These are phyloP conservation scores for Eira barbara DNA, from an alignment of 2,113 vertebrate species.

Conservation along the genomic window DNA sequence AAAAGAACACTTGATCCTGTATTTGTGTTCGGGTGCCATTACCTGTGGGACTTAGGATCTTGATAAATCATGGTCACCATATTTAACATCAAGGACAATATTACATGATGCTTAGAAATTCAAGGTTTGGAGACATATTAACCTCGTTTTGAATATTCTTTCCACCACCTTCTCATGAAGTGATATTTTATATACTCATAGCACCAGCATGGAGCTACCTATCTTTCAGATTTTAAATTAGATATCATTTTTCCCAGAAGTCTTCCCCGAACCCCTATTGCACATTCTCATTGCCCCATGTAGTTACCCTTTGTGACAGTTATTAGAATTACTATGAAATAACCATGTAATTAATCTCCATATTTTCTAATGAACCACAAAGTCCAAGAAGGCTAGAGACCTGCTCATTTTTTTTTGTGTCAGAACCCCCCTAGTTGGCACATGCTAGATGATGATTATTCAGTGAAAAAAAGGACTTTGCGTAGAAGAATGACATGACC, in stretches of 20 bases:
- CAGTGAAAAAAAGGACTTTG: not conserved
- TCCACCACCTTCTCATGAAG: not conserved
- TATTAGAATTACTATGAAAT: not conserved
- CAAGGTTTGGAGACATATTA: not conserved
- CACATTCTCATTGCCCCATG: not conserved
- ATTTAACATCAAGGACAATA: not conserved
- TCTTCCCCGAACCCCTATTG: not conserved
- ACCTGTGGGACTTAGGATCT: not conserved
- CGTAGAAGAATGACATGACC: not conserved
- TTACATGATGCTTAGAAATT: not conserved
- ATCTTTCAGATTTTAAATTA: not conserved
- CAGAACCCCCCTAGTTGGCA: not conserved
- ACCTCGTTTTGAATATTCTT: not conserved
- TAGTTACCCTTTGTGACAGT: not conserved
- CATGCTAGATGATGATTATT: not conserved
- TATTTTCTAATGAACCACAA: not conserved
- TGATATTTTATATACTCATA: not conserved
- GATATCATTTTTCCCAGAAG: not conserved
- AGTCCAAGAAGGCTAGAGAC: not conserved
- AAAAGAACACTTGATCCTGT: not conserved
- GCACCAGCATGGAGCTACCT: not conserved
- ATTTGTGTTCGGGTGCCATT: not conserved
- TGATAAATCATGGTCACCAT: not conserved
- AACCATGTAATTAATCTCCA: not conserved
- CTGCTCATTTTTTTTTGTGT: not conserved